A percentile compares a stretch with the other conserved stretches of the same genome.
Conservation (phyloP, 2,888 invertebrate genomes). For the Girardia tigrina region DNA sequence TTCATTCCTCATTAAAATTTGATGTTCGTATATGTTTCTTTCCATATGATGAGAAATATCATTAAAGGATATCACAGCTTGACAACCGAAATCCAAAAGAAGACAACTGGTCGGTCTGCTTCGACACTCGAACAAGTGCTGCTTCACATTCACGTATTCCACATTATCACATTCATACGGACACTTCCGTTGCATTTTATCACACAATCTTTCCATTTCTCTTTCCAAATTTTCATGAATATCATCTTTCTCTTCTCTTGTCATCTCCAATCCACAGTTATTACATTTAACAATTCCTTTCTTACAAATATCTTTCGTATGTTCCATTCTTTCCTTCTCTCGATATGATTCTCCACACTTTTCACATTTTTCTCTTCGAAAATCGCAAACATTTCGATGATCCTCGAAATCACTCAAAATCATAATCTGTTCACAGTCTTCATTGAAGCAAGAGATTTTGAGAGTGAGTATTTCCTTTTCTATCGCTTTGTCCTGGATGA, state of each 20-base stretch:
- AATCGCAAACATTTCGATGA: not conserved
- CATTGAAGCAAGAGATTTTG: not conserved
- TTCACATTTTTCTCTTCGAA: no score
- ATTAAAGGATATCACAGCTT: not conserved
- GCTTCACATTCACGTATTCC: not conserved
- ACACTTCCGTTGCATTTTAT: not conserved
- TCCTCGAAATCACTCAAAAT: not conserved
- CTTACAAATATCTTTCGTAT: no score
- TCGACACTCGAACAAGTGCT: not conserved
- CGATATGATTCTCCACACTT: no score
- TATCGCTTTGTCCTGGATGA: not conserved
- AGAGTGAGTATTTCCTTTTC: not conserved
- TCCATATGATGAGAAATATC: not conserved
- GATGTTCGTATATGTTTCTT: not conserved
- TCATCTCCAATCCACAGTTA: conserved; percentile 9
- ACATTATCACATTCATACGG: not conserved
- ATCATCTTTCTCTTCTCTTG: not conserved
- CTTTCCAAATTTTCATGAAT: not conserved
- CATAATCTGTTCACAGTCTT: not conserved
- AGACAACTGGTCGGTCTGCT: not conserved
- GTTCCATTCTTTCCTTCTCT: no score
- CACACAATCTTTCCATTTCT: not conserved
- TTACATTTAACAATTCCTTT: no score
- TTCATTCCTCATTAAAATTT: not conserved
- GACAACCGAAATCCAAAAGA: not conserved